Conservation (phyloP, 1,140 invertebrate species). For the Physella acuta region DNA sequence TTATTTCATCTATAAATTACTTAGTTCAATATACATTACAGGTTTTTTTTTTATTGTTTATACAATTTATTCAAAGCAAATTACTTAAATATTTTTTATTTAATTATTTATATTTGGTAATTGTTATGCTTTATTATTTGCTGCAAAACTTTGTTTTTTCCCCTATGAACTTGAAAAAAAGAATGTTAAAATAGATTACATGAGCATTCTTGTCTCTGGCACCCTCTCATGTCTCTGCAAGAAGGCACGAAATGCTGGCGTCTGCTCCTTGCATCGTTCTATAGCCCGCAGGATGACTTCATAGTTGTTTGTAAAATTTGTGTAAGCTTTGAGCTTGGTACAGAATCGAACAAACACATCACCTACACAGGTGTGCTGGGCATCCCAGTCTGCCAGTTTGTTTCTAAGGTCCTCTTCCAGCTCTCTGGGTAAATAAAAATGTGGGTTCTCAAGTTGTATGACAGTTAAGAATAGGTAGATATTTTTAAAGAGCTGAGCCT, state of each 20-base stretch:
- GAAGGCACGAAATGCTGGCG: constrained; percentile 50
- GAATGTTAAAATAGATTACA: constrained; percentile 36
- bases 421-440: constrained; percentile 36
- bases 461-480: no score
- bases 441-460: no score
- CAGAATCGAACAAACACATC: constrained; percentile 56
- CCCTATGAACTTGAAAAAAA: not conserved
- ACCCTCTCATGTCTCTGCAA: constrained; percentile 48
- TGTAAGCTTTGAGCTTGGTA: constrained; percentile 47
- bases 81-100: no score
- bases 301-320: constrained; percentile 55
- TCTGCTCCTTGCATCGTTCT: constrained; percentile 48
- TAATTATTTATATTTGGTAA: no score
- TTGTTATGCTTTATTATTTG: no score
- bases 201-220: constrained; percentile 50
- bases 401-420: constrained; percentile 47
- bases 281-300: constrained; percentile 50
- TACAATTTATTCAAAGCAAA: no score
- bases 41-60: no score
- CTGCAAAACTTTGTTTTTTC: no score
- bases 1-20: no score
- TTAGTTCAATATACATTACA: no score
- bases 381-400: constrained; percentile 46
- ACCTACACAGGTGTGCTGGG: constrained; percentile 49
- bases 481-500: no score